phyloP scores from a whole-genome alignment of 2,888 invertebrate genomes.

The Lepidochrysops patricia region DNA sequence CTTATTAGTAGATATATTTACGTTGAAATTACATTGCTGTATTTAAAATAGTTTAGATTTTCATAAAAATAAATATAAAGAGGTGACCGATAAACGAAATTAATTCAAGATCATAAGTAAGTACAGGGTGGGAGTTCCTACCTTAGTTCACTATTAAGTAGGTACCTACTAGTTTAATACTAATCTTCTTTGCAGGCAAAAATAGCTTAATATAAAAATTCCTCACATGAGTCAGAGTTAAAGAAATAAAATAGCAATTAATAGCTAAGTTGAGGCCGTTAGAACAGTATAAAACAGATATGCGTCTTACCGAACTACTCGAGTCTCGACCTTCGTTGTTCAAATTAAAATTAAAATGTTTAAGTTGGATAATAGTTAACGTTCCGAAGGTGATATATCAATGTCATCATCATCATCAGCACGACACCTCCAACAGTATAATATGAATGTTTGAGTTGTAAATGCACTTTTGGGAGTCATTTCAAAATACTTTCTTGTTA shows the following conservation, averaged over 20 bases:
- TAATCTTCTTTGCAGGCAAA: neutral
- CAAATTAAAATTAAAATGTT: conserved; percentile 10
- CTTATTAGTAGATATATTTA: no score
- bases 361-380: conserved; percentile 12
- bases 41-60: no score
- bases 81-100: no score
- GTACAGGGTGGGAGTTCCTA: no score
- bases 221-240: neutral
- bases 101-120: no score
- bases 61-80: no score
- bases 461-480: no score
- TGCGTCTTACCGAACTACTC: neutral
- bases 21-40: no score
- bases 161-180: neutral
- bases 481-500: no score
- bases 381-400: conserved; percentile 7
- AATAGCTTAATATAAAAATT: neutral
- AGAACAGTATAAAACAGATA: neutral
- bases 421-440: no score
- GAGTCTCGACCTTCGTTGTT: conserved; percentile 7
- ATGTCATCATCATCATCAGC: neutral
- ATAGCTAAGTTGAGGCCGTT: neutral
- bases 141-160: no score
- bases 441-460: no score
- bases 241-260: neutral